Percentiles rank a stretch among this genome's conserved stretches.
Conservation (phyloP, 2,113 vertebrate species). For the Sturnira hondurensis region DNA sequence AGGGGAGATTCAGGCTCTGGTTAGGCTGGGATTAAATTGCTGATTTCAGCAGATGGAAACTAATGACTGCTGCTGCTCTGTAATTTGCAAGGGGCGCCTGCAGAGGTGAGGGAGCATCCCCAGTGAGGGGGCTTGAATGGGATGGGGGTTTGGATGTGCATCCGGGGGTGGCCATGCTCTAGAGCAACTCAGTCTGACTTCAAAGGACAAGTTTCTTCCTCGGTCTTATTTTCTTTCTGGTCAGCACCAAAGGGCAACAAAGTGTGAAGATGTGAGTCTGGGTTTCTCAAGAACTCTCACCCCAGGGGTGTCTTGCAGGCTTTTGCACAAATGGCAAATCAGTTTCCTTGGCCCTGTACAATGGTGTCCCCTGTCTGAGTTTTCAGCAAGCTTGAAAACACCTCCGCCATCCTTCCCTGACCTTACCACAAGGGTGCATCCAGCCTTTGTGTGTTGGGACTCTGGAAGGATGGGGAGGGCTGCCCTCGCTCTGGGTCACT, state of each 20-base stretch:
- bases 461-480: background rate
- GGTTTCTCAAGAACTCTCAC: background rate
- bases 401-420: background rate
- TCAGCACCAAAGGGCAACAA: background rate
- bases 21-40: conserved; percentile 48
- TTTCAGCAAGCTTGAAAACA: background rate
- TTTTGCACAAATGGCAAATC: background rate
- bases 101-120: background rate
- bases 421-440: fast-evolving
- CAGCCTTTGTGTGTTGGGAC: background rate
- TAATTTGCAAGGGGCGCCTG: background rate
- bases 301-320: too few relatives aligned
- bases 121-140: background rate
- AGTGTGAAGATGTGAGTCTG: background rate
- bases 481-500: background rate
- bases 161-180: background rate
- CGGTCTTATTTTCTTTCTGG: background rate
- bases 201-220: background rate
- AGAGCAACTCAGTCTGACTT: background rate
- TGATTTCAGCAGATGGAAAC: conserved; percentile 51
- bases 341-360: background rate
- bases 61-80: background rate
- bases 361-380: background rate
- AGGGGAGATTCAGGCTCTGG: background rate
- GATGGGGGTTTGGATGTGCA: background rate